Evolutionary conservation across 2,113 vertebrate species (phyloP).

Genomic region (Pelodiscus sinensis): DNA sequence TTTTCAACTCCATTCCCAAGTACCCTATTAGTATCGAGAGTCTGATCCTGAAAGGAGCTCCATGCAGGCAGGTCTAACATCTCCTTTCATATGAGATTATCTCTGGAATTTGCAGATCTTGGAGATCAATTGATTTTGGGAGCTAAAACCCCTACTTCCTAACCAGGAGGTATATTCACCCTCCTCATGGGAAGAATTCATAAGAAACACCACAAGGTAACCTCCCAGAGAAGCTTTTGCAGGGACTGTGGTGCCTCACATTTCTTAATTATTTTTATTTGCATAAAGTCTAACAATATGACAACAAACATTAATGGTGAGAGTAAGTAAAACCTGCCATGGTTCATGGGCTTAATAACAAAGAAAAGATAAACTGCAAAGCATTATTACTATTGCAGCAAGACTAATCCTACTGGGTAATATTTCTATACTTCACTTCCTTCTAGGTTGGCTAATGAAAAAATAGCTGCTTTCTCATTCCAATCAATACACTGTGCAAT

Average conservation of each 20-base stretch:
- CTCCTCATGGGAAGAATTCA: neutral
- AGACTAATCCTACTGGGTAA: neutral
- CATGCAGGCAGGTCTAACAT: neutral
- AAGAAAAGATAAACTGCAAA: neutral
- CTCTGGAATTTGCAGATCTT: neutral
- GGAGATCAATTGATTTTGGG: neutral
- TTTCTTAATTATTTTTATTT: neutral
- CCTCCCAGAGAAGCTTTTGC: rapidly evolving
- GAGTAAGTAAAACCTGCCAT: neutral
- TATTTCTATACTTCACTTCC: constrained; percentile 18
- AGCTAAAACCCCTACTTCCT: neutral
- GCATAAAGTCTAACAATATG: neutral
- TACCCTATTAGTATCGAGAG: neutral
- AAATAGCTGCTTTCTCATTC: neutral
- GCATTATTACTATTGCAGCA: neutral
- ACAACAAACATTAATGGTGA: neutral
- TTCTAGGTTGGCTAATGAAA: constrained; percentile 24
- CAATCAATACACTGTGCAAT: constrained; percentile 31
- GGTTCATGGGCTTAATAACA: neutral
- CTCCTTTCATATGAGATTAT: neutral
- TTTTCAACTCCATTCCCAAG: neutral
- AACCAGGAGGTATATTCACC: neutral
- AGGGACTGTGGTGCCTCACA: neutral
- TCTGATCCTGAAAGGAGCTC: neutral
- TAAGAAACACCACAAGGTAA: neutral